Conservation (phyloP, 2,888 invertebrate genomes). For the Ditula angustiorana region DNA sequence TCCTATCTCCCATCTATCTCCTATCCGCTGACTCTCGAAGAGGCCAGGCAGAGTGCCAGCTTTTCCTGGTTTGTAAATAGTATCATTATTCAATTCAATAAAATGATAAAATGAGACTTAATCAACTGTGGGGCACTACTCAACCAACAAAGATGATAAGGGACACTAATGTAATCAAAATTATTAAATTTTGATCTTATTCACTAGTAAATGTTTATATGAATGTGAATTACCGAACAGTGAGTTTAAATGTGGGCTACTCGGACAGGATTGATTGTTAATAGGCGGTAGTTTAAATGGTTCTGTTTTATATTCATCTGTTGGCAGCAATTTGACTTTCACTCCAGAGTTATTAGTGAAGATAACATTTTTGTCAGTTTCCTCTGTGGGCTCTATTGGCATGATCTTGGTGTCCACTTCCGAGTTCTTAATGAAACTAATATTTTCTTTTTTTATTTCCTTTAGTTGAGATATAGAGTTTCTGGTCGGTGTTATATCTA, state of each 20-base stretch:
- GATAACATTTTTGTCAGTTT: slow-evolving; percentile 51
- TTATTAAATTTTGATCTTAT: background rate
- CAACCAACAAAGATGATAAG: no score
- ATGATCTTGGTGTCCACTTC: background rate
- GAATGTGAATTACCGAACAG: slow-evolving; percentile 52
- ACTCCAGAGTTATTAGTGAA: slow-evolving; percentile 59
- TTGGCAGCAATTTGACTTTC: slow-evolving; percentile 58
- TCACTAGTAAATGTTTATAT: background rate
- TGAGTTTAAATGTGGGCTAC: slow-evolving; percentile 61
- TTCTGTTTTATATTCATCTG: slow-evolving; percentile 45
- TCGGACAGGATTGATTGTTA: slow-evolving; percentile 56
- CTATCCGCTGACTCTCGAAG: slow-evolving; percentile 51
- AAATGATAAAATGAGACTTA: no score
- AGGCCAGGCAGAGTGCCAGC: slow-evolving; percentile 50
- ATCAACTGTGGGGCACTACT: no score
- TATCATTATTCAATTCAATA: no score
- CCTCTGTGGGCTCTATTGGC: slow-evolving; percentile 38
- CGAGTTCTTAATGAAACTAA: background rate
- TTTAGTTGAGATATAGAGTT: background rate
- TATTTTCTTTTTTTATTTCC: background rate
- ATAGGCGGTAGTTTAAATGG: slow-evolving; percentile 71
- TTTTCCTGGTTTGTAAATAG: slow-evolving; percentile 41
- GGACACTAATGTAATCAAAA: no score
- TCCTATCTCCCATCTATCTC: slow-evolving; percentile 62
- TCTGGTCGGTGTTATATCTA: slow-evolving; percentile 55